Evolutionary conservation across 2,113 vertebrate species (phyloP).

Genomic region (Pogonocichla stellata): DNA sequence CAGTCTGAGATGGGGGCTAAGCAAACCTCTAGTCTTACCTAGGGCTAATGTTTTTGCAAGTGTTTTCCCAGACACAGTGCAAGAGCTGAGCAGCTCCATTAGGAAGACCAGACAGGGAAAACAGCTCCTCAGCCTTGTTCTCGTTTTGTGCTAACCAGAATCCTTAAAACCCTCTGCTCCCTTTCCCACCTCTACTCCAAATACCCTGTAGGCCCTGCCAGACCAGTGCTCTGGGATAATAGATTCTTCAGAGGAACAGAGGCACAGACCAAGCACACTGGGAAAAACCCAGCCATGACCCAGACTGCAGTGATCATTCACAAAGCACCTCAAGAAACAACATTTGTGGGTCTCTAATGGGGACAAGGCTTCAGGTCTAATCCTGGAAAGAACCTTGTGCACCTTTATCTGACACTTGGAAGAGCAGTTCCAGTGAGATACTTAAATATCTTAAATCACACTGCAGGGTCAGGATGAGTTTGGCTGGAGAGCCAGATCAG

Average conservation of each 20-base stretch:
- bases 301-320: not conserved
- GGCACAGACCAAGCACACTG: not conserved
- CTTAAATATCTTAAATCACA: not conserved
- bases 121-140: not conserved
- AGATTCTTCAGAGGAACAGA: not conserved
- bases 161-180: not conserved
- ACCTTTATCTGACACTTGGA: not conserved
- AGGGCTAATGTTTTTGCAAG: not conserved
- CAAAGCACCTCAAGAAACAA: not conserved
- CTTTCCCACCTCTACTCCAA: not conserved
- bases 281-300: not conserved
- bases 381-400: not conserved
- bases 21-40: not conserved
- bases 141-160: not conserved
- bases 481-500: not conserved
- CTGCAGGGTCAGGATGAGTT: not conserved
- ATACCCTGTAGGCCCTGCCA: not conserved
- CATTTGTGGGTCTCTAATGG: not conserved
- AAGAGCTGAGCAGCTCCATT: not conserved
- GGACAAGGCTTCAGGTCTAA: not conserved
- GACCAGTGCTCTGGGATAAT: not conserved
- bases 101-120: not conserved
- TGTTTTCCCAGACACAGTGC: not conserved
- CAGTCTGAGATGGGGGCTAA: not conserved
- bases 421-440: not conserved